Evolutionary conservation across 1,140 invertebrate species (phyloP).

Genomic region (Zaprionus davidi): DNA sequence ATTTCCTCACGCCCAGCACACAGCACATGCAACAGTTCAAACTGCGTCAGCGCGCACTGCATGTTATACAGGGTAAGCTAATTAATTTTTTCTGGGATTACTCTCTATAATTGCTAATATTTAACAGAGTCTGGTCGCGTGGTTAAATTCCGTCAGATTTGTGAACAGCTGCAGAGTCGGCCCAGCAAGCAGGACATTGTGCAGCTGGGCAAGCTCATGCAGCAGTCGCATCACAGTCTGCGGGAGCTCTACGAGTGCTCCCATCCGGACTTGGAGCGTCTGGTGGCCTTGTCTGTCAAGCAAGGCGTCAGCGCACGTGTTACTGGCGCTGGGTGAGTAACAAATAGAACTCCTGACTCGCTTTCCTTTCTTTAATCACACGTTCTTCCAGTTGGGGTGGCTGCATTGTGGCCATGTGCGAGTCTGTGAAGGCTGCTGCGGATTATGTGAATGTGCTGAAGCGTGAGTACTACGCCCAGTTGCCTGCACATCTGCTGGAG

Average conservation of each 20-base stretch:
- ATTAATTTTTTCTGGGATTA: not conserved
- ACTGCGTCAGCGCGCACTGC: constrained; percentile 92
- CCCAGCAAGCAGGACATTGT: constrained; percentile 48
- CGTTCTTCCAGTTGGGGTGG: constrained; percentile 93
- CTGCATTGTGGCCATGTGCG: constrained; percentile 94
- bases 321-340: constrained; percentile 93
- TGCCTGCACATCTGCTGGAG: constrained; percentile 76
- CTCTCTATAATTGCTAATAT: constrained; percentile 8
- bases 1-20: constrained; percentile 89
- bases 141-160: constrained; percentile 88
- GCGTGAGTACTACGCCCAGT: constrained; percentile 88
- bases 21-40: constrained; percentile 90
- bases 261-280: constrained; percentile 93
- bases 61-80: constrained; percentile 88
- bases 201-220: constrained; percentile 93
- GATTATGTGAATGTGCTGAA: constrained; percentile 90
- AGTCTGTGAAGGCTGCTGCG: constrained; percentile 87
- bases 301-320: constrained; percentile 93
- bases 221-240: constrained; percentile 94
- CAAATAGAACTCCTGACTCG: not conserved
- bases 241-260: constrained; percentile 96
- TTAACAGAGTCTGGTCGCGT: constrained; percentile 92
- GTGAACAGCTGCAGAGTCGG: constrained; percentile 65
- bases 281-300: constrained; percentile 91
- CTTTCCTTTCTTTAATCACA: constrained; percentile 6